Percentiles rank a stretch among this genome's conserved stretches.
phyloP scores from a whole-genome alignment of 2,113 vertebrate genomes.

The Lamprologus ornatipinnis region DNA sequence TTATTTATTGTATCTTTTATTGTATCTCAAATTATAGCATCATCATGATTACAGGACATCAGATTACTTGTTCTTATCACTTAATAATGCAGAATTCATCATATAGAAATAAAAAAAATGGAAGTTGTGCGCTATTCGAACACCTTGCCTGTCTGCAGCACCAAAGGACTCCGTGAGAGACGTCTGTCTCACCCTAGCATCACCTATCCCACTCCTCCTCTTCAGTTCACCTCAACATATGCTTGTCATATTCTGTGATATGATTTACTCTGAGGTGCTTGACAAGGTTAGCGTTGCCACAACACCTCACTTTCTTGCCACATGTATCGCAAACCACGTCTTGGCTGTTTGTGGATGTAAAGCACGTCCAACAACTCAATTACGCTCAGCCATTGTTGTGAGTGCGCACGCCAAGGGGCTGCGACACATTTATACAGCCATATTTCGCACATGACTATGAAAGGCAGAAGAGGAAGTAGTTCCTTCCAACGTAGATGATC shows the following conservation, averaged over 20 bases:
- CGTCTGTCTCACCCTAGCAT: accelerated
- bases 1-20: background rate
- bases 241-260: no score
- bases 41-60: background rate
- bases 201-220: background rate
- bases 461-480: background rate
- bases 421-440: background rate
- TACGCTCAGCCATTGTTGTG: background rate
- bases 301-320: no score
- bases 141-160: background rate
- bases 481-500: background rate
- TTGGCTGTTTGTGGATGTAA: background rate
- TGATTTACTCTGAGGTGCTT: no score
- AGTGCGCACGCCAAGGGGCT: background rate
- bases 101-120: background rate
- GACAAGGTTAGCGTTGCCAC: no score
- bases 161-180: background rate
- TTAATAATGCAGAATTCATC: background rate
- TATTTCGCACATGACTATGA: background rate
- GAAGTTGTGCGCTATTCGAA: background rate
- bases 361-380: background rate
- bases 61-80: background rate
- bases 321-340: no score
- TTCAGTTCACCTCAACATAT: no score
- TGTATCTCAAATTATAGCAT: accelerated